phyloP scores from a whole-genome alignment of 2,113 vertebrate genomes.

The Myrmecophaga tridactyla region DNA sequence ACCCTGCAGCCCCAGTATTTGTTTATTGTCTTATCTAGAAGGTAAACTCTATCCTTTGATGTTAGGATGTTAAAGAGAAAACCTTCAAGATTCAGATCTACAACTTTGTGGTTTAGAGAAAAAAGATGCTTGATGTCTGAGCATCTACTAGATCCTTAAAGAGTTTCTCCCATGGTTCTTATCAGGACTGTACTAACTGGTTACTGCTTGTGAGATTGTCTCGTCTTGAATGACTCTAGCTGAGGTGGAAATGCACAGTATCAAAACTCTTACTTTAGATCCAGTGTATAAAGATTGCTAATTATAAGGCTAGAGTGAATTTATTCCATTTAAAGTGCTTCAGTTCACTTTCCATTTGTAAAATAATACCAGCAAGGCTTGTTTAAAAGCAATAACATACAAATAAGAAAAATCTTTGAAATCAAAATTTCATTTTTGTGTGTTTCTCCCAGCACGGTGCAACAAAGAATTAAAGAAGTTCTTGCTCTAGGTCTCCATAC shows the following conservation, averaged over 20 bases:
- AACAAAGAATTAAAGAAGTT: neutral
- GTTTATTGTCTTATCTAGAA: neutral
- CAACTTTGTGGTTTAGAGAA: neutral
- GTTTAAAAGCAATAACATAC: conserved; percentile 15
- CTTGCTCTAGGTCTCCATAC: neutral
- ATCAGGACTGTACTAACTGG: neutral
- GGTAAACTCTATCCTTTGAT: neutral
- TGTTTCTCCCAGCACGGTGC: neutral
- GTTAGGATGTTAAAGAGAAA: neutral
- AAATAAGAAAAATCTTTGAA: neutral
- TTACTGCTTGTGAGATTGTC: neutral
- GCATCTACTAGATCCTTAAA: neutral
- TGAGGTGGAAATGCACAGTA: neutral
- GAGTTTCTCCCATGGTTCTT: neutral
- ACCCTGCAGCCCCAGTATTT: neutral
- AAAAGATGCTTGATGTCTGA: neutral
- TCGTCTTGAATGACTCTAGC: neutral
- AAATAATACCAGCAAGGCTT: conserved; percentile 46
- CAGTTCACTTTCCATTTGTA: conserved; percentile 46
- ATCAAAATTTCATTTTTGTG: neutral
- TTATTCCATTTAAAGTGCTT: conserved; percentile 40
- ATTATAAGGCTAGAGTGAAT: neutral
- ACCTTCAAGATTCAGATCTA: neutral
- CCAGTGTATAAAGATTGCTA: neutral
- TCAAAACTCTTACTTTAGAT: neutral